A percentile compares a stretch with the other conserved stretches of the same genome.
Conservation (phyloP, 1,140 invertebrate genomes). For the Lutraria rhynchaena region DNA sequence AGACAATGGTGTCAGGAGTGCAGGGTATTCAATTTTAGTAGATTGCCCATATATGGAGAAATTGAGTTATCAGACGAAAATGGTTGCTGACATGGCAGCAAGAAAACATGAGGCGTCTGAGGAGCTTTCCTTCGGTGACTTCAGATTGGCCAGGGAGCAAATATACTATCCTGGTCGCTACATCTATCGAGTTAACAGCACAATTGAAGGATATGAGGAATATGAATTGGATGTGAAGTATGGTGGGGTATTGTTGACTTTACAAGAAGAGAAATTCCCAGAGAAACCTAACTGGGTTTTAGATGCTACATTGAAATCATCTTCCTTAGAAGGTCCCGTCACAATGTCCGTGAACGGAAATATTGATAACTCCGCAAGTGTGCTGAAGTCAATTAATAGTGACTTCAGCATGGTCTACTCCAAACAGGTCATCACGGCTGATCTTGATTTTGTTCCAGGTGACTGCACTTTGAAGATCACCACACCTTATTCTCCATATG, state of each 20-base stretch:
- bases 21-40: too few relatives aligned
- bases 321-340: not conserved
- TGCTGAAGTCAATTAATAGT: not conserved
- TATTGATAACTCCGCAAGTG: not conserved
- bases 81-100: too few relatives aligned
- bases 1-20: too few relatives aligned
- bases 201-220: conserved; percentile 39
- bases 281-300: conserved; percentile 3
- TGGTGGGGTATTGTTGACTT: conserved; percentile 1
- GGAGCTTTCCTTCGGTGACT: conserved; percentile 6
- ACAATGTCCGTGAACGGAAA: not conserved
- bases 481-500: conserved; percentile 10
- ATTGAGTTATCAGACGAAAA: too few relatives aligned
- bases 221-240: not conserved
- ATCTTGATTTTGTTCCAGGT: not conserved
- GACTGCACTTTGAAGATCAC: conserved; percentile 2
- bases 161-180: conserved; percentile 7
- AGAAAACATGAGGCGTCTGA: too few relatives aligned
- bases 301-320: not conserved
- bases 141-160: not conserved
- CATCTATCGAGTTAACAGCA: not conserved
- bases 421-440: not conserved
- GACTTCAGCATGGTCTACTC: not conserved
- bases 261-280: not conserved
- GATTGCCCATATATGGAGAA: too few relatives aligned